Evolutionary conservation across 2,113 vertebrate species (phyloP).

Genomic region (Uria lomvia): DNA sequence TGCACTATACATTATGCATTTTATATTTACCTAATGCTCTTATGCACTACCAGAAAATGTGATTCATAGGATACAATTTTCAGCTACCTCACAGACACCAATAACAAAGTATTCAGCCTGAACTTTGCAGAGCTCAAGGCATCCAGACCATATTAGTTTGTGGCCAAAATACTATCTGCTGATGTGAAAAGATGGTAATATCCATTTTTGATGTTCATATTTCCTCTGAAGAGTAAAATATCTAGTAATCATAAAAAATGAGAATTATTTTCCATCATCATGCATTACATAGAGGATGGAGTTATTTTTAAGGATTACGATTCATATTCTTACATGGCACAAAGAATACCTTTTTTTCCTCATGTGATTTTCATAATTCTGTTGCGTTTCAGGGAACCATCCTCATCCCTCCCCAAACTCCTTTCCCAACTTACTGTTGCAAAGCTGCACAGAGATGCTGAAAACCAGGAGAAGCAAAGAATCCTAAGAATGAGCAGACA

Average conservation of each 20-base stretch:
- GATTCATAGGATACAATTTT: background rate
- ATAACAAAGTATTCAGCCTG: background rate
- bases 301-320: background rate
- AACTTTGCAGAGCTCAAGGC: background rate
- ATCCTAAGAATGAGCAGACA: background rate
- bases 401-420: background rate
- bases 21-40: background rate
- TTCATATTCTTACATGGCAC: background rate
- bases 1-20: background rate
- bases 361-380: background rate
- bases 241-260: background rate
- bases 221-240: background rate
- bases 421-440: background rate
- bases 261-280: background rate
- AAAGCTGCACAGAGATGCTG: background rate
- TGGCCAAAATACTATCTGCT: background rate
- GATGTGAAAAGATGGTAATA: background rate
- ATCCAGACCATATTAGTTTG: background rate
- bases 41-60: background rate
- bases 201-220: background rate
- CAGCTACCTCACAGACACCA: background rate
- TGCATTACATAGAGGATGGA: background rate
- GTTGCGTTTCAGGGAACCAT: background rate
- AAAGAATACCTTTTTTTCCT: background rate
- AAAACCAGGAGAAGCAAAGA: background rate